A percentile compares a stretch with the other conserved stretches of the same genome.
Evolutionary conservation across 2,888 invertebrate species (phyloP).

Genomic region (Rhingia campestris): DNA sequence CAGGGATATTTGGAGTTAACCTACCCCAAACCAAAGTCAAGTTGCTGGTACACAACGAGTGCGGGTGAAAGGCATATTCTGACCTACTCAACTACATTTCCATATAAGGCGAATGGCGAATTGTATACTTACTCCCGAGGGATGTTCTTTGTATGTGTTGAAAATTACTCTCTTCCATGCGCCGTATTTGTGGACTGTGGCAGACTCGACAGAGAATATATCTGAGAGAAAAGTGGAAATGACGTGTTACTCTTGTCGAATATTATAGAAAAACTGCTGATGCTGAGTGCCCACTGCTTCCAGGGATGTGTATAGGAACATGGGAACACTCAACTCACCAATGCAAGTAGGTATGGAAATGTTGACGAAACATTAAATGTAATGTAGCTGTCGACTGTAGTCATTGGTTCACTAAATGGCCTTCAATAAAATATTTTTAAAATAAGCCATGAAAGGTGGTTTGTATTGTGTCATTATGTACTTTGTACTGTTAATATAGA

Average conservation of each 20-base stretch:
- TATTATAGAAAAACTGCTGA: not conserved
- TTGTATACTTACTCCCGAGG: not conserved
- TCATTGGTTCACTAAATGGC: too few species aligned
- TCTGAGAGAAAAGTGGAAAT: constrained; percentile 44
- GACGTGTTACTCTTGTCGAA: constrained; percentile 4
- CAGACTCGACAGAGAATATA: not conserved
- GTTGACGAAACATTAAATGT: constrained; percentile 11
- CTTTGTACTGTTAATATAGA: too few species aligned
- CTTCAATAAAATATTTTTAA: too few species aligned
- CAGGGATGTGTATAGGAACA: not conserved
- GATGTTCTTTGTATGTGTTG: not conserved
- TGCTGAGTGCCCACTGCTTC: not conserved
- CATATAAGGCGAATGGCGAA: constrained; percentile 56
- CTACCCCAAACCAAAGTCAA: constrained; percentile 63
- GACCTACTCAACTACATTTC: constrained; percentile 74
- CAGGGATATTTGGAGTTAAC: constrained; percentile 39
- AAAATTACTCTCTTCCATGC: constrained; percentile 16
- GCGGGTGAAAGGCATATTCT: constrained; percentile 40
- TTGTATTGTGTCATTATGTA: too few species aligned
- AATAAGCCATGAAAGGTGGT: too few species aligned
- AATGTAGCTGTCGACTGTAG: not conserved
- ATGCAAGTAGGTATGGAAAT: not conserved
- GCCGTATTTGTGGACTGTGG: not conserved
- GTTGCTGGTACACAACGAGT: constrained; percentile 1
- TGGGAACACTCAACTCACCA: not conserved